These are phyloP conservation scores for Siphlonurus alternatus DNA, from an alignment of 2,888 invertebrate species.

Conservation along the genomic window DNA sequence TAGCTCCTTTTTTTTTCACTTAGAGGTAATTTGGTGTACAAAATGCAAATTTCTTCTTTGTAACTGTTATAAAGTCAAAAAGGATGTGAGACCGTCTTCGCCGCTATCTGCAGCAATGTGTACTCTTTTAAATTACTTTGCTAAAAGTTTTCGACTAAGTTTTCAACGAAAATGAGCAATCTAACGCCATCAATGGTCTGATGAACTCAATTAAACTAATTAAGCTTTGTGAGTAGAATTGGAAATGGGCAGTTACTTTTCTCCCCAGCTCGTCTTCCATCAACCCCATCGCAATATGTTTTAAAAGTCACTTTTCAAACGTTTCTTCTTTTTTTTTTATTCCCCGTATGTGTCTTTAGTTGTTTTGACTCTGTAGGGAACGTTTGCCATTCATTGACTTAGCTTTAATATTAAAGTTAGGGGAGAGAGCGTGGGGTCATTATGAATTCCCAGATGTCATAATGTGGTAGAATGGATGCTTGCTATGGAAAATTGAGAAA, in stretches of 20 bases:
- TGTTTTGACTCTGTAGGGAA: conserved; percentile 11
- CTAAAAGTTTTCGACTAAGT: not conserved
- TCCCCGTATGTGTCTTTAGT: conserved; percentile 10
- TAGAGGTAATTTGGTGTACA: conserved; percentile 11
- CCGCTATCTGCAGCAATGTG: not conserved
- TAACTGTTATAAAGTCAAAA: not conserved
- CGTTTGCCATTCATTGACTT: conserved; percentile 11
- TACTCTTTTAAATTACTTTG: conserved; percentile 5
- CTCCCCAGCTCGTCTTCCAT: too few species aligned
- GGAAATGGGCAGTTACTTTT: conserved; percentile 7
- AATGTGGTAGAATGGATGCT: conserved; percentile 12
- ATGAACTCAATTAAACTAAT: conserved; percentile 13
- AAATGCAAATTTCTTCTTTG: conserved; percentile 11
- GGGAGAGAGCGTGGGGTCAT: conserved; percentile 3
- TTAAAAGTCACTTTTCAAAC: too few species aligned
- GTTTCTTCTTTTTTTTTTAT: conserved; percentile 9
- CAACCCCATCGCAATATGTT: too few species aligned
- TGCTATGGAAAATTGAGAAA: conserved; percentile 13
- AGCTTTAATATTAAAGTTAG: not conserved
- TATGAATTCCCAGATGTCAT: not conserved
- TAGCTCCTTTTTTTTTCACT: conserved; percentile 9
- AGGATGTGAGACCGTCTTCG: not conserved
- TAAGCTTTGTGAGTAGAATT: conserved; percentile 12
- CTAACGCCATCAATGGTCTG: conserved; percentile 9
- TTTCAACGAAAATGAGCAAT: conserved; percentile 9